phyloP scores from a whole-genome alignment of 1,140 invertebrate genomes.

The Pachyrhynchus sulphureomaculatus region DNA sequence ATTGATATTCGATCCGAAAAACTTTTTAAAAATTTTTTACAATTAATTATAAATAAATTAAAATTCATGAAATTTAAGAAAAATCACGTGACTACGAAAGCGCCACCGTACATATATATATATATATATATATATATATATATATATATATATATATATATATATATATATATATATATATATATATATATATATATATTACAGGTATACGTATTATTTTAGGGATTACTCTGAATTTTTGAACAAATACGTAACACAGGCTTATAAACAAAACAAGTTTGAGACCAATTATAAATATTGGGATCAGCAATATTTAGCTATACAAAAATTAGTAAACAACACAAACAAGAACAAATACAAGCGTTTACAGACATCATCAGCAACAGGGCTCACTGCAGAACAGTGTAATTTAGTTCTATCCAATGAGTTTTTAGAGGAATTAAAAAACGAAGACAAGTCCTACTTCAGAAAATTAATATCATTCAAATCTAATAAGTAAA shows the following conservation, averaged over 20 bases:
- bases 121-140: too few species aligned
- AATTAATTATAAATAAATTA: too few species aligned
- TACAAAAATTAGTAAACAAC: constrained; percentile 71
- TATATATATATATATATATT: too few species aligned
- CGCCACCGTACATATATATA: too few species aligned
- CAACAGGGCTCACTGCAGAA: constrained; percentile 67
- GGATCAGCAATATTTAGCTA: constrained; percentile 63
- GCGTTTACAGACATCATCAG: constrained; percentile 58
- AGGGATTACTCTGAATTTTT: constrained; percentile 79
- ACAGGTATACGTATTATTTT: too few species aligned
- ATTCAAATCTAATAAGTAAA: constrained; percentile 31
- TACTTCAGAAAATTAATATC: constrained; percentile 56
- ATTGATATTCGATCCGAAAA: too few species aligned
- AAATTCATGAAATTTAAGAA: too few species aligned
- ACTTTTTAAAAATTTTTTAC: too few species aligned
- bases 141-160: too few species aligned
- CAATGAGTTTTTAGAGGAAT: constrained; percentile 66
- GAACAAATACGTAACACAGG: constrained; percentile 65
- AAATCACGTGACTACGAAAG: too few species aligned
- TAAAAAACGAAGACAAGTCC: constrained; percentile 60
- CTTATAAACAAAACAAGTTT: constrained; percentile 63
- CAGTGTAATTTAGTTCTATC: constrained; percentile 72
- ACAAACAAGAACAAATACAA: constrained; percentile 67
- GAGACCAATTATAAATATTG: constrained; percentile 61
- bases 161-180: too few species aligned